Evolutionary conservation across 1,140 invertebrate genomes (phyloP).

Genomic region (Drosophila equinoxialis): DNA sequence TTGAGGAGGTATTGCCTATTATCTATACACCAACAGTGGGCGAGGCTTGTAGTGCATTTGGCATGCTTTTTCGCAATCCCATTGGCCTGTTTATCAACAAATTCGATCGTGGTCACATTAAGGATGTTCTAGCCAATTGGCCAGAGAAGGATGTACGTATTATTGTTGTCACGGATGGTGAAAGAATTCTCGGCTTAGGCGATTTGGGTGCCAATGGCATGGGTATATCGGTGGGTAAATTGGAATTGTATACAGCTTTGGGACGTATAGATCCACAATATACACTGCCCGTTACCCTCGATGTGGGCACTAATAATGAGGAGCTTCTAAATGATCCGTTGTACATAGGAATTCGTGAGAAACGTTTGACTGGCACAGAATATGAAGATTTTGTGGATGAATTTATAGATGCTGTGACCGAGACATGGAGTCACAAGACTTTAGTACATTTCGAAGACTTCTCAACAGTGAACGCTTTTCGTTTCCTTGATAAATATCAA

Average conservation of each 20-base stretch:
- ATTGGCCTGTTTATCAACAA: conserved; percentile 98
- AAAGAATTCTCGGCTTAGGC: conserved; percentile 96
- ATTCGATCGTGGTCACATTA: conserved; percentile 95
- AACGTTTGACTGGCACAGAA: conserved; percentile 90
- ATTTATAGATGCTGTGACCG: conserved; percentile 97
- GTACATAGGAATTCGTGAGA: conserved; percentile 96
- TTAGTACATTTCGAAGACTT: conserved; percentile 98
- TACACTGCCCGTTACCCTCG: conserved; percentile 94
- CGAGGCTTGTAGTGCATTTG: conserved; percentile 87
- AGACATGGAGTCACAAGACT: conserved; percentile 91
- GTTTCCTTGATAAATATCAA: conserved; percentile 93
- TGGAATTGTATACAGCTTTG: conserved; percentile 96
- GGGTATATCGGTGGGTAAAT: conserved; percentile 98
- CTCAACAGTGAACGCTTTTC: conserved; percentile 96
- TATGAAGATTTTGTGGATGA: conserved; percentile 99
- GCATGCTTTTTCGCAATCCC: conserved; percentile 83
- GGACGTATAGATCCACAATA: conserved; percentile 95
- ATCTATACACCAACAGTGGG: conserved; percentile 85
- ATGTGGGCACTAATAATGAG: conserved; percentile 96
- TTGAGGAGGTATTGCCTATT: conserved; percentile 92
- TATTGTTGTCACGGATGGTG: conserved; percentile 97
- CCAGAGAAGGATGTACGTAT: conserved; percentile 89
- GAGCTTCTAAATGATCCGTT: conserved; percentile 93
- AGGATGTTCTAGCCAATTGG: conserved; percentile 87
- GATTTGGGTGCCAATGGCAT: conserved; percentile 97